Percentiles rank a stretch among this genome's conserved stretches.
Conservation (phyloP, 2,797 vertebrate genomes). For the Mormyrops attenuatus region DNA sequence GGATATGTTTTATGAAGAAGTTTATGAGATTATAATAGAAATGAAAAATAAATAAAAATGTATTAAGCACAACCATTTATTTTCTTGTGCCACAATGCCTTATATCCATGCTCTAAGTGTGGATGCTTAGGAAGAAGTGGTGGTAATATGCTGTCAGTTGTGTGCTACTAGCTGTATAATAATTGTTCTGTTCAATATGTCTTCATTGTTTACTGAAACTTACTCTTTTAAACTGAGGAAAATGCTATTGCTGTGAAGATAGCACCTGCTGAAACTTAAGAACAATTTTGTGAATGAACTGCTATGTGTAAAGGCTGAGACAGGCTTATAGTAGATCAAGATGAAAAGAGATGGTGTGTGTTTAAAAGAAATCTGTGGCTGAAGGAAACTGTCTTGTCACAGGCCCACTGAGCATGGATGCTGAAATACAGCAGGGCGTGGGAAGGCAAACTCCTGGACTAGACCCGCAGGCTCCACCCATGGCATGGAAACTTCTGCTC, state of each 20-base stretch:
- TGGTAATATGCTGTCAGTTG: background rate
- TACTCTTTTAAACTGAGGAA: background rate
- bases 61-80: background rate
- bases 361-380: constrained; percentile 21
- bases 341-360: background rate
- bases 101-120: background rate
- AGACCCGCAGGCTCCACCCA: background rate
- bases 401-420: background rate
- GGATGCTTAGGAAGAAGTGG: background rate
- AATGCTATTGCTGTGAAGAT: background rate
- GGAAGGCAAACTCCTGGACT: background rate
- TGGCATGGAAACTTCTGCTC: background rate
- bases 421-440: background rate
- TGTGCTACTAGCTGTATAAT: background rate
- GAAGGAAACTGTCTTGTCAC: background rate
- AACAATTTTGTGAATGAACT: background rate
- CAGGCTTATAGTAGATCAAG: background rate
- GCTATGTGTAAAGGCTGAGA: background rate
- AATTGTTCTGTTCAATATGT: background rate
- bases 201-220: background rate
- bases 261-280: background rate
- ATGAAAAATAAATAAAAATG: background rate
- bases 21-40: background rate
- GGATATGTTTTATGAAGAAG: background rate
- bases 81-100: background rate